These are phyloP conservation scores for Melanotus villosus DNA, from an alignment of 2,888 invertebrate genomes.

Conservation along the genomic window DNA sequence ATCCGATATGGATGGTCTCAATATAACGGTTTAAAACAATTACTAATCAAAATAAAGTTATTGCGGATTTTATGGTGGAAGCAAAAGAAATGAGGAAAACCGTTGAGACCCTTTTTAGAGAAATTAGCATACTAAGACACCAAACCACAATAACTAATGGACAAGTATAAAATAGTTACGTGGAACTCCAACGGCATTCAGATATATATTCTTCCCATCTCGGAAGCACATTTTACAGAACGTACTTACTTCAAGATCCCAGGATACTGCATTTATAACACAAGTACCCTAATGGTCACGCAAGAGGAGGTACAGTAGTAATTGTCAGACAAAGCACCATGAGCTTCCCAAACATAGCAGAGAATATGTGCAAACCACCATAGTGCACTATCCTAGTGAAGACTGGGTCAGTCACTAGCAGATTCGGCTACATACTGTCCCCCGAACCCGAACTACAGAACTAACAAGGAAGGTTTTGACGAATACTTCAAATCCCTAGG, in stretches of 20 bases:
- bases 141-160: not conserved
- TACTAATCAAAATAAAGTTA: no score
- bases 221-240: not conserved
- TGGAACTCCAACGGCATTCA: not conserved
- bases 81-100: no score
- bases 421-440: no score
- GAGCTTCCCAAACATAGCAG: not conserved
- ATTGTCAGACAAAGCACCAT: no score
- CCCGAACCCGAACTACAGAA: no score
- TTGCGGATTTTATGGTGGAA: no score
- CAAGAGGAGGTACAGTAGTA: not conserved
- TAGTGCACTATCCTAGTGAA: no score
- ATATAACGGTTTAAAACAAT: no score
- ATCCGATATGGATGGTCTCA: no score
- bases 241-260: not conserved
- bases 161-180: not conserved
- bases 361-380: not conserved
- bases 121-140: not conserved
- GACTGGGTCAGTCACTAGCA: no score
- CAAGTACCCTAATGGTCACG: not conserved
- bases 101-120: not conserved
- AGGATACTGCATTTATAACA: not conserved
- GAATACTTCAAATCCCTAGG: conserved; percentile 1
- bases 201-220: not conserved
- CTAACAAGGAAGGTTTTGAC: not conserved